Evolutionary conservation across 1,140 invertebrate species (phyloP).

Genomic region (Spodoptera frugiperda): DNA sequence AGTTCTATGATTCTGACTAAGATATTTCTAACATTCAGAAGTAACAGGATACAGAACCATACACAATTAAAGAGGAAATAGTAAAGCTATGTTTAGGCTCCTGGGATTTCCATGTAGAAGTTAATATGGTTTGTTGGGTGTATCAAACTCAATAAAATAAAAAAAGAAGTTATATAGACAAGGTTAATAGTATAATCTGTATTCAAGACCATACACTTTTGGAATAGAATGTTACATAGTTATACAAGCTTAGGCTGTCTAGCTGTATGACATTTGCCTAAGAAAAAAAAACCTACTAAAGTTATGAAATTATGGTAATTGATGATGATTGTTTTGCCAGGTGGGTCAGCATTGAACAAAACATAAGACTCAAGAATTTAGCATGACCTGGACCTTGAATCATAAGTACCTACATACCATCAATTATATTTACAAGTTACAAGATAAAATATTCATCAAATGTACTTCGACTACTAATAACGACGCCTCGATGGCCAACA

Average conservation of each 20-base stretch:
- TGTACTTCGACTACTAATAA: not conserved
- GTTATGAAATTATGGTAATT: too few species aligned
- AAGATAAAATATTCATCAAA: slow-evolving; percentile 15
- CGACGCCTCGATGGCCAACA: not conserved
- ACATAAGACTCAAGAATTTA: slow-evolving; percentile 32
- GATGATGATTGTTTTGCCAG: not conserved
- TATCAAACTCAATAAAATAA: not conserved
- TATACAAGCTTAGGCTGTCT: not conserved
- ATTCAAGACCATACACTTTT: slow-evolving; percentile 16
- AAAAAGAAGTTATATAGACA: not conserved
- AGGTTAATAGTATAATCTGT: slow-evolving; percentile 11
- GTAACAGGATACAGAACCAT: not conserved
- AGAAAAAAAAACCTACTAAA: not conserved
- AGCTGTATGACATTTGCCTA: not conserved
- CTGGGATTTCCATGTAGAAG: slow-evolving; percentile 15
- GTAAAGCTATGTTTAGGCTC: not conserved
- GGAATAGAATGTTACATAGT: not conserved
- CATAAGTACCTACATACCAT: not conserved
- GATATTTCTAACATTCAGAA: not conserved
- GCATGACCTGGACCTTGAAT: slow-evolving; percentile 38
- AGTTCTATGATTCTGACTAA: not conserved
- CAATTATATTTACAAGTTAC: slow-evolving; percentile 7
- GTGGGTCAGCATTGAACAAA: slow-evolving; percentile 10
- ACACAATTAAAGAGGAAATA: slow-evolving; percentile 11
- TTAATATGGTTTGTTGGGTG: not conserved